These are phyloP conservation scores for Anguilla anguilla DNA, from an alignment of 2,797 vertebrate species.

Conservation along the genomic window DNA sequence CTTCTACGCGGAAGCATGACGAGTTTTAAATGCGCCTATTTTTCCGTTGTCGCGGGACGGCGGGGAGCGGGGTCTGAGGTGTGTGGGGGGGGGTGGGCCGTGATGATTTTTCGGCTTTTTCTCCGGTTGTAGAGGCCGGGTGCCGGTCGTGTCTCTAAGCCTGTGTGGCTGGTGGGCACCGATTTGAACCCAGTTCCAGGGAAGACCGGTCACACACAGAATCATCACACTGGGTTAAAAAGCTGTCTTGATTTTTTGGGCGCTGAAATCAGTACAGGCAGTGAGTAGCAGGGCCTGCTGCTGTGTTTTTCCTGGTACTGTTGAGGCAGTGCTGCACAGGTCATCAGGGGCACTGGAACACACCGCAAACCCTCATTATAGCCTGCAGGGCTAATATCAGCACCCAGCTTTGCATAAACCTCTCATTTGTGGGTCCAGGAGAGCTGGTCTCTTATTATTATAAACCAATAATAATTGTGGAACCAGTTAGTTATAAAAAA, in stretches of 20 bases:
- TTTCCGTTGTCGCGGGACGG: conserved; percentile 11
- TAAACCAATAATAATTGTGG: too few species aligned
- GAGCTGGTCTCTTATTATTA: background rate
- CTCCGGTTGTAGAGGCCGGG: conserved; percentile 6
- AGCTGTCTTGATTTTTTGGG: conserved; percentile 51
- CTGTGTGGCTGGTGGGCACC: conserved; percentile 43
- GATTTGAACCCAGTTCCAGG: conserved; percentile 45
- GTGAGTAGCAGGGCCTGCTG: conserved; percentile 45
- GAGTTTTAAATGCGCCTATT: conserved; percentile 25
- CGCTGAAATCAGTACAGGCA: conserved; percentile 54
- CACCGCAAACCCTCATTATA: background rate
- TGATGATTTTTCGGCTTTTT: conserved; percentile 24
- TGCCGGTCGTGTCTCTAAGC: conserved; percentile 43
- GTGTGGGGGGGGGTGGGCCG: background rate
- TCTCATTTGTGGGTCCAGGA: background rate
- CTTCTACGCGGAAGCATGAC: conserved; percentile 35
- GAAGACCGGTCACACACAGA: conserved; percentile 42
- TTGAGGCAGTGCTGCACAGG: background rate
- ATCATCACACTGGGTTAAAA: conserved; percentile 55
- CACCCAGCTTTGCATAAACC: background rate
- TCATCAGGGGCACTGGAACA: conserved; percentile 18
- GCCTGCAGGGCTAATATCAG: background rate
- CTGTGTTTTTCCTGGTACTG: conserved; percentile 27
- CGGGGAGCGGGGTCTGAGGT: background rate
- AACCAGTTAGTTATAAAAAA: too few species aligned